Evolutionary conservation across 2,888 invertebrate species (phyloP), one percentile per base, ranked within the genome.

Genomic region (Gryllus longicercus): DNA sequence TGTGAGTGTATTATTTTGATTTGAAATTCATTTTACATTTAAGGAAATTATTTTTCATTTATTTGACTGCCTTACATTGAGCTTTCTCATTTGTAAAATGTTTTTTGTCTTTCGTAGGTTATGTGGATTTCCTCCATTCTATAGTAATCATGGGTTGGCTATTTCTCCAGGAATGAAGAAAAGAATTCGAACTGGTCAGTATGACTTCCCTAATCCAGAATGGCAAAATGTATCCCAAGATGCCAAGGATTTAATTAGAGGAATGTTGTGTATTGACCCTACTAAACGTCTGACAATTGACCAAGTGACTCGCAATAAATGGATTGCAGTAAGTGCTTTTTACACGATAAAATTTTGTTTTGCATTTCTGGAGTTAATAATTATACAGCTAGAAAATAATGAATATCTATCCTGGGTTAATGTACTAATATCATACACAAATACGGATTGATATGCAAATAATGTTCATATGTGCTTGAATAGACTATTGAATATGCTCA

Each of bases 151-250:
- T 85, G 99, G 99, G 0, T 90, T 97, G 79, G 97, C 99, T 74
- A 99, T 99, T 87, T 98, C 98, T 1, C 99, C 99, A 0, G 99
- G 99, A 10, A 99, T 99, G 99, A 99, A 99, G 87, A 97, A 95
- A 87, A 90, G 97, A 82, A 98, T 98, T 85, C 91, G 98, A 84
- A 92, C 96, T 78, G 99, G 99, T 0, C 97, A 99, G 87, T 99
- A 98, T 87, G 97, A 97, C 85, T 99, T 99, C 86, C 98, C 99
- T 0, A 93, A 94, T 85, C 96, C 97, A 0, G 98, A 98, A 86
- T 98, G 98, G 98, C 93, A 94, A 80, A 93, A 96, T 86, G 98
- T 99, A 0, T 97, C 97, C 14, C 90, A 93, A 81, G 96, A 97
- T 86, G 98, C 99, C 2, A 98, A 99, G 88, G 96, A 97, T 87